Evolutionary conservation across 2,888 invertebrate species (phyloP).

Genomic region (Melitaea athalia): DNA sequence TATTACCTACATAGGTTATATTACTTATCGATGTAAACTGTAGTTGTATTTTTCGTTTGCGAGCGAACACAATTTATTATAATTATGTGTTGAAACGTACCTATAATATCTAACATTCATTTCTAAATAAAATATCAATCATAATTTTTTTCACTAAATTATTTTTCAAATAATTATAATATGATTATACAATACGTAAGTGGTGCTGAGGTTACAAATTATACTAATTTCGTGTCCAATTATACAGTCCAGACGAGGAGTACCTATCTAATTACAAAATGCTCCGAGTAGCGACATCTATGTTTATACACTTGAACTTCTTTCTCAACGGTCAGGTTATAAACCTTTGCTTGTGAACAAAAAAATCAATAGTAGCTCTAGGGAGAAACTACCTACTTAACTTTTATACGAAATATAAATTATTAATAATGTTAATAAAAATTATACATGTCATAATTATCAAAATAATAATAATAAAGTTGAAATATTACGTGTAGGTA

Average conservation of each 20-base stretch:
- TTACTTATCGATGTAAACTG: too few relatives aligned
- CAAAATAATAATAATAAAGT: too few relatives aligned
- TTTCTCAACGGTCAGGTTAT: background rate
- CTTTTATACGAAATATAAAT: too few relatives aligned
- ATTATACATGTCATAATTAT: too few relatives aligned
- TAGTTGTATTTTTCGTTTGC: too few relatives aligned
- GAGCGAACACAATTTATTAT: background rate
- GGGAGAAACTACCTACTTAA: background rate
- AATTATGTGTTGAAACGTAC: background rate
- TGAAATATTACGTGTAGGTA: too few relatives aligned
- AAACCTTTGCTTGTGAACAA: background rate
- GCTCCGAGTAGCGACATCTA: slow-evolving; percentile 39
- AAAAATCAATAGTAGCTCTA: background rate
- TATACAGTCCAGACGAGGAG: background rate
- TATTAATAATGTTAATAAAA: too few relatives aligned
- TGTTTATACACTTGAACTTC: slow-evolving; percentile 28
- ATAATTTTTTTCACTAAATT: background rate
- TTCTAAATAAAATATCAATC: background rate
- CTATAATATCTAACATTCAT: background rate
- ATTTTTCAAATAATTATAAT: background rate
- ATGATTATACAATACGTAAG: background rate
- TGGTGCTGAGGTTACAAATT: background rate
- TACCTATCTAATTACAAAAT: too few relatives aligned
- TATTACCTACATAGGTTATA: too few relatives aligned
- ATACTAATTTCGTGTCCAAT: background rate